phyloP scores from a whole-genome alignment of 2,888 invertebrate genomes.

The Carabus problematicus region DNA sequence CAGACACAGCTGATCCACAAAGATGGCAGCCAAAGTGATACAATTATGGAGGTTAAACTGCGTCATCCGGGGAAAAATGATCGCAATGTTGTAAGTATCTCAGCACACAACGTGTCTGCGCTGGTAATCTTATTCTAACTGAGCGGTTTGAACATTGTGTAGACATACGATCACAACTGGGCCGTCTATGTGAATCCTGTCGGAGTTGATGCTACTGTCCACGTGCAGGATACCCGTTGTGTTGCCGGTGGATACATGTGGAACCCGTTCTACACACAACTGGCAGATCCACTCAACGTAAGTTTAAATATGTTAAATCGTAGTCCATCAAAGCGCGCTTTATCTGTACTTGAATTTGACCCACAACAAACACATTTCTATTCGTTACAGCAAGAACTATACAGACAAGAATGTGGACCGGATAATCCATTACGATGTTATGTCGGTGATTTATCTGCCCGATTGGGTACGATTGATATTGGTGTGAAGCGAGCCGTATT shows the following conservation, averaged over 20 bases:
- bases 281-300: slow-evolving; percentile 89
- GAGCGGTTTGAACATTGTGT: slow-evolving; percentile 44
- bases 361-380: too few species aligned
- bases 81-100: slow-evolving; percentile 76
- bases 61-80: slow-evolving; percentile 87
- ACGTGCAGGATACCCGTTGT: slow-evolving; percentile 80
- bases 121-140: too few species aligned
- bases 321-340: background rate
- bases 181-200: slow-evolving; percentile 91
- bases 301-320: slow-evolving; percentile 50
- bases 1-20: slow-evolving; percentile 85
- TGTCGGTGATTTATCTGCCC: slow-evolving; percentile 87
- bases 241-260: slow-evolving; percentile 91
- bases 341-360: too few species aligned
- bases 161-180: slow-evolving; percentile 88
- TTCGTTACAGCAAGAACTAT: slow-evolving; percentile 77
- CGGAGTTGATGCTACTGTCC: slow-evolving; percentile 88
- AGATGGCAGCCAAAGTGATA: slow-evolving; percentile 88
- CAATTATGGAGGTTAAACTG: slow-evolving; percentile 87
- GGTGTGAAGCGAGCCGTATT: slow-evolving; percentile 80
- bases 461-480: slow-evolving; percentile 83
- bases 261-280: slow-evolving; percentile 90
- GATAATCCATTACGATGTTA: slow-evolving; percentile 90
- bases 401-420: slow-evolving; percentile 85
- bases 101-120: too few species aligned